phyloP scores from a whole-genome alignment of 2,888 invertebrate genomes.

The Leptarthrus brevirostris region DNA sequence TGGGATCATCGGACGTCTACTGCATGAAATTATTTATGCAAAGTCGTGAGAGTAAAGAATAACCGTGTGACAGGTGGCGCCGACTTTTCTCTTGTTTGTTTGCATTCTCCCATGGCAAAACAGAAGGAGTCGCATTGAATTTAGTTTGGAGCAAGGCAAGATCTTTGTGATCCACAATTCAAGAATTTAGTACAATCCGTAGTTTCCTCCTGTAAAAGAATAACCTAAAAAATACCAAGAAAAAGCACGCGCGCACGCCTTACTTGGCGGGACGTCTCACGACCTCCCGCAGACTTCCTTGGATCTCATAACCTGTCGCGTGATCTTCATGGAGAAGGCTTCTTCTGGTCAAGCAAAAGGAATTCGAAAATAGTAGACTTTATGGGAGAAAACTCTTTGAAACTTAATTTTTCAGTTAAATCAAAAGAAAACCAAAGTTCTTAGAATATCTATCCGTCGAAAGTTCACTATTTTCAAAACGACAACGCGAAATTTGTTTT shows the following conservation, averaged over 20 bases:
- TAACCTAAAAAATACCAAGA: background rate
- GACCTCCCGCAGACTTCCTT: slow-evolving; percentile 43
- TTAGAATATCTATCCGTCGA: too few species aligned
- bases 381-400: too few species aligned
- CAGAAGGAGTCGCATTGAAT: slow-evolving; percentile 5
- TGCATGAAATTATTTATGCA: slow-evolving; percentile 49
- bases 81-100: slow-evolving; percentile 9
- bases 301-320: slow-evolving; percentile 47
- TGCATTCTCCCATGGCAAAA: background rate
- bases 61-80: slow-evolving; percentile 43
- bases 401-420: too few species aligned
- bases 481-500: too few species aligned
- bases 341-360: too few species aligned
- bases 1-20: background rate
- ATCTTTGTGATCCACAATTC: slow-evolving; percentile 28
- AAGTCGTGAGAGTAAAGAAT: slow-evolving; percentile 49
- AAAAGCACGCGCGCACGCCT: slow-evolving; percentile 43
- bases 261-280: slow-evolving; percentile 47
- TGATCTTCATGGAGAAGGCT: slow-evolving; percentile 27
- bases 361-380: too few species aligned
- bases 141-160: background rate
- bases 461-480: too few species aligned
- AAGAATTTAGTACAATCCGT: slow-evolving; percentile 12
- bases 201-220: slow-evolving; percentile 6
- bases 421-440: too few species aligned